Evolutionary conservation across 92 coral and sea anemone genomes (phyloP), one percentile per base, ranked within the genome.

Genomic region (Plumapathes pennacea): DNA sequence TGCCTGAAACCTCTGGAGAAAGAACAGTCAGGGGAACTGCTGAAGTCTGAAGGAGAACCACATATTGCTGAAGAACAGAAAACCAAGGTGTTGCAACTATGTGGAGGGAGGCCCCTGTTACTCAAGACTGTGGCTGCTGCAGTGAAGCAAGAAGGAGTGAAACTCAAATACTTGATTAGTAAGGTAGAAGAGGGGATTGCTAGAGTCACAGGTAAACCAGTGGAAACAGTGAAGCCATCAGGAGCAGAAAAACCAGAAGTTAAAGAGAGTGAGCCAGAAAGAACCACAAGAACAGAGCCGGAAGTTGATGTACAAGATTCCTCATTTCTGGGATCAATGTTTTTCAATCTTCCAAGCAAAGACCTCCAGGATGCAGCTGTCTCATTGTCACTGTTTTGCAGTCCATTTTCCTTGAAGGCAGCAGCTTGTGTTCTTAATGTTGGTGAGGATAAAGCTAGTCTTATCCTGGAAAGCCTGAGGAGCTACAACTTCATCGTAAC

Each of bases 341-440:
- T 60, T 4, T 18, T 20, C 8, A 41, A 40, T 30, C 42, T 60
- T 13, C 37, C 54, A 1, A 38, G 51, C 31, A 53, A 60, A 11
- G 21, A 53, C 5, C 14, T 60, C 6, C 42, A 60, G 33, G 9
- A 3, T 18, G 42, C 53, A 15, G 67, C 67, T 8, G 67, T 60
- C 2, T 43, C 52, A 18, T 4, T 60, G 13, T 60, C 67, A 11
- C 32, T 60, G 67, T 42, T 60, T 4, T 19, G 52, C 23, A 53
- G 67, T 0, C 66, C 66, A 10, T 59, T 59, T 18, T 15, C 66
- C 7, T 38, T 7, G 0, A 3, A 20, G 0, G 45, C 66, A n/a
- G 66, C 52, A 5, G 66, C 52, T 0, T 19, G 19, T 12, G 25
- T 59, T 27, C 66, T 59, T 28, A 52, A 31, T 21, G 7, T 41